A percentile compares a stretch with the other conserved stretches of the same genome.
These are phyloP conservation scores for Trachymyrmex cornetzi DNA, from an alignment of 1,140 invertebrate genomes.

Conservation along the genomic window DNA sequence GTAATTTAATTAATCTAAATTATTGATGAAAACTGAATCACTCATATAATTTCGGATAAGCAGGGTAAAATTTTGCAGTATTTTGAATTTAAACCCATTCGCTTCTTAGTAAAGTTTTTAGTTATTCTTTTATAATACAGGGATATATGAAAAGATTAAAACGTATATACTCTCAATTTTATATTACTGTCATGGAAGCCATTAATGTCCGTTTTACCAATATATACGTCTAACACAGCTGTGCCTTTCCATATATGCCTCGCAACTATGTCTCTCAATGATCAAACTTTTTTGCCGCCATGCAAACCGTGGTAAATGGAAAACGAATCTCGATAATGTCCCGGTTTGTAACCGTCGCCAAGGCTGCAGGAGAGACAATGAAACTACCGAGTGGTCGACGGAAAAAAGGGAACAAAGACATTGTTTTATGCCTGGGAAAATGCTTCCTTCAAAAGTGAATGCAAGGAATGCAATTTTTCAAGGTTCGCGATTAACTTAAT, in stretches of 20 bases:
- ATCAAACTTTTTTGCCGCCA: constrained; percentile 16
- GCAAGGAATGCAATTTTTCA: constrained; percentile 47
- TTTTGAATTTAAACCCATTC: background rate
- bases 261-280: background rate
- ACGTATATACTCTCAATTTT: background rate
- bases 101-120: background rate
- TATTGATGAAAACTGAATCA: background rate
- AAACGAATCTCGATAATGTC: constrained; percentile 59
- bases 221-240: background rate
- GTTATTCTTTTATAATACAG: background rate
- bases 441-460: constrained; percentile 50
- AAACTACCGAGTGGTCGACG: constrained; percentile 18
- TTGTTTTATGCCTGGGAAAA: constrained; percentile 59
- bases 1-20: background rate
- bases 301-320: background rate
- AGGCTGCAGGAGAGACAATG: constrained; percentile 47
- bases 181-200: background rate
- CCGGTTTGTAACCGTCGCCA: constrained; percentile 28
- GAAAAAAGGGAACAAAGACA: constrained; percentile 60
- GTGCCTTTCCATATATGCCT: background rate
- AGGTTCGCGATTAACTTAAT: constrained; percentile 14
- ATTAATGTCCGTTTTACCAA: background rate
- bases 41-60: background rate
- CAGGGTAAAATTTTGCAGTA: background rate
- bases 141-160: background rate